Percentiles rank a stretch among this genome's conserved stretches.
These are phyloP conservation scores for Ivindomyrus marchei DNA, from an alignment of 2,113 vertebrate genomes.

Conservation along the genomic window DNA sequence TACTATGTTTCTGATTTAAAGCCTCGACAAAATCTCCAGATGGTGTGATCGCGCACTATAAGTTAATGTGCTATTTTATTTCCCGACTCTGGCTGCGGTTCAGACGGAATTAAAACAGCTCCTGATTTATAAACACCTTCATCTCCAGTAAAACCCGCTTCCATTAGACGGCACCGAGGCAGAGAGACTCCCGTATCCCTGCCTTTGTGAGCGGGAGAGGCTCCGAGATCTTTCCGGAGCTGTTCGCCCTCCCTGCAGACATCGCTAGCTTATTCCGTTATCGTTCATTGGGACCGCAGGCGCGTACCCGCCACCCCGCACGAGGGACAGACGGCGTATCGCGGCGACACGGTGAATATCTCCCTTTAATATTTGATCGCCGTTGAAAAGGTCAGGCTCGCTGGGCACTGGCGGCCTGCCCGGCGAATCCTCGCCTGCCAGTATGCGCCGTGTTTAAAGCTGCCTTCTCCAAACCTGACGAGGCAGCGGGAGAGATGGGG, in stretches of 20 bases:
- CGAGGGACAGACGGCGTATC: not conserved
- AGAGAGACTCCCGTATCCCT: not conserved
- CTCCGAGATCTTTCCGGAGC: not conserved
- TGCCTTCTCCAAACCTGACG: not conserved
- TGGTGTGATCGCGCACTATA: not conserved
- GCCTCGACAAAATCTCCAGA: not conserved
- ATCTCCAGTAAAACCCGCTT: not conserved
- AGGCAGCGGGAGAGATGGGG: not conserved
- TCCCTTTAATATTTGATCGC: conserved; percentile 26
- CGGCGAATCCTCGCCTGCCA: conserved; percentile 17
- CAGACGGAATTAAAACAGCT: not conserved
- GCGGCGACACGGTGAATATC: conserved; percentile 5
- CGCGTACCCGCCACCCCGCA: not conserved
- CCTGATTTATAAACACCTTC: not conserved
- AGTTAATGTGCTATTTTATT: conserved; percentile 1
- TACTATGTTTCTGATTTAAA: not conserved
- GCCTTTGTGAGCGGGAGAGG: not conserved
- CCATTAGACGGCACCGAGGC: not conserved
- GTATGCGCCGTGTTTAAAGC: not conserved
- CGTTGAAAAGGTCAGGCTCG: conserved; percentile 28
- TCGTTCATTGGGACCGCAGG: not conserved
- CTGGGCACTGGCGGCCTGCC: conserved; percentile 8
- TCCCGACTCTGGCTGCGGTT: not conserved
- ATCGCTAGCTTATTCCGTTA: not conserved
- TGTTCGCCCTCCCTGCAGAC: not conserved